Base-by-base conservation (phyloP, 2,797 vertebrate species). In the Danio albolineatus region DNA sequence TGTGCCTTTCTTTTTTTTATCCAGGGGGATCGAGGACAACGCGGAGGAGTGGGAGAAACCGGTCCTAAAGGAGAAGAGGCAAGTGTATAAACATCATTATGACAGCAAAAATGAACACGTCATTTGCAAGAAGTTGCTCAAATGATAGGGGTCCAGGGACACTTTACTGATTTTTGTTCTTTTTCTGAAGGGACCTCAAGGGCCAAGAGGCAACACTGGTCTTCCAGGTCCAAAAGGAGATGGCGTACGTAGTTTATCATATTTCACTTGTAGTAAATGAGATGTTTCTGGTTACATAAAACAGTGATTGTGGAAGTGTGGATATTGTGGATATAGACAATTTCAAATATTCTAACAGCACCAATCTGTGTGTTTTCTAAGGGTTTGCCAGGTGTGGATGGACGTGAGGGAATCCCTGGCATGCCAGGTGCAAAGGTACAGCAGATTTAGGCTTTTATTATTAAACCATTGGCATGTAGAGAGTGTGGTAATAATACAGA, bases 141-240 rank as follows among this genome's bases (percentile, higher is more conserved):
- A 79, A 79, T 12, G 1, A 66, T 64, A 5, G 12, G 38, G n/a
- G 36, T 41, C 14, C 12, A 41, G 5, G 0, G 41, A 53, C 36
- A 41, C 28, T 28, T 28, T 28, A 28, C 28, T 28, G 28, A 28
- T 28, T 28, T 28, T 28, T 28, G 28, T 28, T 61, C 1, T 84
- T 14, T 85, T 81, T 88, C 64, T 83, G 44, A 82, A 99, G 98
- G 97, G 98, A 6, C 39, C 83, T 86, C 94, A 91, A 90, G 98
- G 98, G 62, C 10, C 85, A 78, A 95, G 96, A 93, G 98, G 98
- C 87, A 96, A 96, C 89, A 95, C 95, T 71, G 98, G 98, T 61
- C 85, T 97, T 72, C 97, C 97, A 72, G 98, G 98, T n/a, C 91
- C 96, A 39, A 99, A 98, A 90, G 98, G 98, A 92, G 96, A 96